Evolutionary conservation across 1,140 invertebrate species (phyloP), one percentile per base, ranked within the genome.

Genomic region (Heterodera schachtii): DNA sequence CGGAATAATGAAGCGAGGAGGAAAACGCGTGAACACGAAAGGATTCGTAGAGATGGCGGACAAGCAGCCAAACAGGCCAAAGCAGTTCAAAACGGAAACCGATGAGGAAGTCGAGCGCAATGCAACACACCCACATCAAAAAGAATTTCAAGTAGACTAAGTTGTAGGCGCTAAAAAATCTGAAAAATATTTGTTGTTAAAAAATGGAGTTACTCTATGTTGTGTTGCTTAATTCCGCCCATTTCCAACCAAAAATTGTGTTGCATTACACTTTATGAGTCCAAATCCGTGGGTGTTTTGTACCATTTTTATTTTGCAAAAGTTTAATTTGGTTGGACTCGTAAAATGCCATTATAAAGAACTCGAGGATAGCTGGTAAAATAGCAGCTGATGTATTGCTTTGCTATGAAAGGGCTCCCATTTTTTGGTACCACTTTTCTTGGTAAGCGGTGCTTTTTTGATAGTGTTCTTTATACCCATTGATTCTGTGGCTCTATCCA

Each of bases 31-130:
- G 97, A 92, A 98, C 98, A 92, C 97, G 97, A 91, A 96, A 98
- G 83, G 95, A 96, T 92, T 98, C 96, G 92, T 98, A 96, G 83
- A 97, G 94, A 91, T 95, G 97, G 91, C 96, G 93, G 79, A 98
- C 92, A 85, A 98, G 93, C 84, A 98, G 93, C 95, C 96, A 98
- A 91, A 98, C 96, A 71, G 97, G 97, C 95, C 96, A 98, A 85
- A 98, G 93, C 92, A 97, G 98, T 93, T 99, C 97, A 93, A 98
- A 97, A 87, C 97, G 94, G 92, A 98, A 98, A 92, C 98, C 96
- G 90, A 98, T 92, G 91, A 98, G 94, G 91, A 97, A 97, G 91
- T 98, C 97, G 86, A 95, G 95, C 91, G 96, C 92, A 90, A 99
- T 94, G 81, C 98, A 95, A 90, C 96, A 93, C 84, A 94, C 93